phyloP scores from a whole-genome alignment of 2,113 vertebrate genomes.

The Vimba vimba region DNA sequence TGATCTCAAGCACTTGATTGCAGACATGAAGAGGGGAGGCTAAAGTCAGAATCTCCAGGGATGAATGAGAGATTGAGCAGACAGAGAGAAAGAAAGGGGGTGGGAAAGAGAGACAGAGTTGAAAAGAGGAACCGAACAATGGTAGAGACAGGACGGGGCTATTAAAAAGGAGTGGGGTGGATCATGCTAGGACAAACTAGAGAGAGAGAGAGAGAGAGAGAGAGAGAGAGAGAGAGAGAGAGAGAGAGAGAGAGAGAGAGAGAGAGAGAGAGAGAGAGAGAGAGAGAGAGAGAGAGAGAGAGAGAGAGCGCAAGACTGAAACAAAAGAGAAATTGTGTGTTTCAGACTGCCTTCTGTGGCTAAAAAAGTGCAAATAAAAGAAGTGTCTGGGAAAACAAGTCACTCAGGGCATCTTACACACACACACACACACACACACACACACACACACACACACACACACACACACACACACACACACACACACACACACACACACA shows the following conservation, averaged over 20 bases:
- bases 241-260: background rate
- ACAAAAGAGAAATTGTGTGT: conserved; percentile 24
- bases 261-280: conserved; percentile 16
- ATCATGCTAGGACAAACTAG: conserved; percentile 25
- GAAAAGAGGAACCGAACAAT: conserved; percentile 14
- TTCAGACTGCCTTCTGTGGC: conserved; percentile 34
- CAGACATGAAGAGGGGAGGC: conserved; percentile 17
- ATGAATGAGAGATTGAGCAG: conserved; percentile 14
- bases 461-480: conserved; percentile 4
- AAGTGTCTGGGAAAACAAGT: conserved; percentile 40
- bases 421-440: conserved; percentile 8
- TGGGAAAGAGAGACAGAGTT: conserved; percentile 26
- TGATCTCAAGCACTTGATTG: conserved; percentile 34
- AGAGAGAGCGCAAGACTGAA: background rate
- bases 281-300: background rate
- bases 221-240: background rate
- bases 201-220: conserved; percentile 17
- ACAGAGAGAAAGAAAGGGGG: conserved; percentile 28
- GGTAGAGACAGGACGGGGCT: background rate
- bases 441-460: conserved; percentile 23
- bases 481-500: background rate
- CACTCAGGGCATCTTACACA: conserved; percentile 16
- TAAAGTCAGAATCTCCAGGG: conserved; percentile 29
- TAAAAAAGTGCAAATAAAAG: conserved; percentile 31
- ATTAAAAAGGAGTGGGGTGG: conserved; percentile 37